These are phyloP conservation scores for Laspeyria flexula DNA, from an alignment of 2,888 invertebrate genomes.

Conservation along the genomic window DNA sequence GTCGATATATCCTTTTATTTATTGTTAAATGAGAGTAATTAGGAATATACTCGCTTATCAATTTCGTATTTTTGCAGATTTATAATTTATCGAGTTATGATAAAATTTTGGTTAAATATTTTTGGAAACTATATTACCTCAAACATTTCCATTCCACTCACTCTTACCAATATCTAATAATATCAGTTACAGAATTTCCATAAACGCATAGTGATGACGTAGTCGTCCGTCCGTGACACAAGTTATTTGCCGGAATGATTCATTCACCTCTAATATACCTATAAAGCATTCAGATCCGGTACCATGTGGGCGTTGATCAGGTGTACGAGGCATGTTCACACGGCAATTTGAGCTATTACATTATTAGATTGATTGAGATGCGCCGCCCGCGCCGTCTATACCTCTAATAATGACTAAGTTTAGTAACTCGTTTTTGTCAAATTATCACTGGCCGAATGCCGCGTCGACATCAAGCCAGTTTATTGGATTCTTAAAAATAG, in stretches of 20 bases:
- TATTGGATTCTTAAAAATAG: background rate
- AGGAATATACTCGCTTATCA: no score
- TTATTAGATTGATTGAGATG: constrained; percentile 64
- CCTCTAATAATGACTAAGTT: constrained; percentile 48
- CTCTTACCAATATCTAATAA: constrained; percentile 18
- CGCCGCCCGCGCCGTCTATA: constrained; percentile 48
- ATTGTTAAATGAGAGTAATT: no score
- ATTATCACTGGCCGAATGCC: constrained; percentile 28
- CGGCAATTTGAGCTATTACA: constrained; percentile 65
- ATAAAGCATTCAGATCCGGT: constrained; percentile 51
- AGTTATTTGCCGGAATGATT: constrained; percentile 50
- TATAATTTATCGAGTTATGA: background rate
- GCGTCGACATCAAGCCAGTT: background rate
- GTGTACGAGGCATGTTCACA: constrained; percentile 67
- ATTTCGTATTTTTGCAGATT: no score
- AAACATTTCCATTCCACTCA: background rate
- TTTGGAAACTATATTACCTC: background rate
- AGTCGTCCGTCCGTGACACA: constrained; percentile 38
- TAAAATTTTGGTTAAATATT: background rate
- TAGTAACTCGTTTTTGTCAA: constrained; percentile 46
- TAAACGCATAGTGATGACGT: constrained; percentile 45
- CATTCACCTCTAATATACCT: constrained; percentile 52
- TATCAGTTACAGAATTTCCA: constrained; percentile 37
- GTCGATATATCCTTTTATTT: no score
- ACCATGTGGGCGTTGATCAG: constrained; percentile 64